Evolutionary conservation across 2,888 invertebrate species (phyloP), one percentile per base, ranked within the genome.

Genomic region (Stegophylla sp.): DNA sequence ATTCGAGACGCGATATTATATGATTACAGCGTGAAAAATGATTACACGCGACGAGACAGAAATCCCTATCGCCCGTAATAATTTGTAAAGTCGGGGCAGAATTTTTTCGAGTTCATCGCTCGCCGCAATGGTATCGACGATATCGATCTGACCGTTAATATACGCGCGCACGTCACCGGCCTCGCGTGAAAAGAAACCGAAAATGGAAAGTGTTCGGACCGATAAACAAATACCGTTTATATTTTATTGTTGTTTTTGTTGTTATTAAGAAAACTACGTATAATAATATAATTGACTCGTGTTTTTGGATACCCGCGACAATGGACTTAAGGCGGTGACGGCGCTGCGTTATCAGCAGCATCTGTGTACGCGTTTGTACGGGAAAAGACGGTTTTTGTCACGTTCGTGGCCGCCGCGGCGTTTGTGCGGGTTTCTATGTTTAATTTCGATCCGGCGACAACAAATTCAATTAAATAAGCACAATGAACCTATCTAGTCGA

Each of bases 391-490:
- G 56, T 45, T 13, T 45, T 59, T 45, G 77, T 77, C 67, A 69
- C 66, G 76, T 67, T 56, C 53, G 7, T n/a, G n/a, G n/a, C 15
- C 12, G n/a, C 10, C 5, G 34, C 9, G 72, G 59, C n/a, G 26
- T 34, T 34, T 34, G 34, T 7, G 23, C 59, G 59, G 12, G 45
- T 45, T 43, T 45, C 59, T 51, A 26, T 43, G 59, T 73, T 73
- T 73, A 69, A 67, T 77, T 77, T 77, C 45, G 59, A 59, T 76
- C 74, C 48, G 51, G n/a, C 69, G 28, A 45, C 51, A 48, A 41
- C 76, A 69, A 77, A 77, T 77, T 69, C 69, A 77, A 77, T 77
- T 77, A 77, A 69, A 67, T 45, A 20, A 28, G 59, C 69, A 77
- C 77, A 77, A 77, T 77, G 77, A 77, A 69, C 59, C n/a, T 45